Percentiles rank a stretch among this genome's conserved stretches.
Evolutionary conservation across 2,113 vertebrate species (phyloP).

Genomic region (Columba livia): DNA sequence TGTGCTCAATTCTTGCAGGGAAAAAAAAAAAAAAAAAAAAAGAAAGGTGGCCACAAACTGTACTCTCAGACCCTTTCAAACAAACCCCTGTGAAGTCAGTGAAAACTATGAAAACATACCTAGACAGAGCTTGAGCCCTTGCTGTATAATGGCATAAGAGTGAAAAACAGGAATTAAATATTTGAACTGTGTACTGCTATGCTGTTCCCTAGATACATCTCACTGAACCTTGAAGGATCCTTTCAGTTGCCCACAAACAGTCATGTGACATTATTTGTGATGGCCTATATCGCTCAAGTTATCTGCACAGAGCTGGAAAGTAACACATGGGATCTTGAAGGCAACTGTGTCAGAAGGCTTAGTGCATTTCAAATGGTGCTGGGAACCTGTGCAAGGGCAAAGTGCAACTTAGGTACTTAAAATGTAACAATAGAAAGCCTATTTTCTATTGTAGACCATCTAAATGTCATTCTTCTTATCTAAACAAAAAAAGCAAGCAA

Average conservation of each 20-base stretch:
- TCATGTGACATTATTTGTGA: neutral
- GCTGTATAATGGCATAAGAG: neutral
- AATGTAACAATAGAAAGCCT: neutral
- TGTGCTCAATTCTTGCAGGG: neutral
- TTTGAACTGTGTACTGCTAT: neutral
- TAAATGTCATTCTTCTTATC: neutral
- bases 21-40: neutral
- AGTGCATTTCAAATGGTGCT: neutral
- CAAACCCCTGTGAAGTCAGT: neutral
- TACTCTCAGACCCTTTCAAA: neutral
- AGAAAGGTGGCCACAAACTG: neutral
- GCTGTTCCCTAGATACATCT: accelerated
- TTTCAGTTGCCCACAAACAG: neutral
- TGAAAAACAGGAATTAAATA: neutral
- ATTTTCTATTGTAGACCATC: neutral
- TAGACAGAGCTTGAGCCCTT: neutral
- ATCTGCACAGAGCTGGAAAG: neutral
- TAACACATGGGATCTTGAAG: neutral
- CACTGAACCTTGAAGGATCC: neutral
- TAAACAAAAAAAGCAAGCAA: neutral
- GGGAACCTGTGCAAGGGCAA: neutral
- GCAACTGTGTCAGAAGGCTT: neutral
- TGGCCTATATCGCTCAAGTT: no score
- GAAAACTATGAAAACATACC: neutral
- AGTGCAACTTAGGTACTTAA: neutral